Evolutionary conservation across 1,140 invertebrate genomes (phyloP).

Genomic region (Achatina immaculata): DNA sequence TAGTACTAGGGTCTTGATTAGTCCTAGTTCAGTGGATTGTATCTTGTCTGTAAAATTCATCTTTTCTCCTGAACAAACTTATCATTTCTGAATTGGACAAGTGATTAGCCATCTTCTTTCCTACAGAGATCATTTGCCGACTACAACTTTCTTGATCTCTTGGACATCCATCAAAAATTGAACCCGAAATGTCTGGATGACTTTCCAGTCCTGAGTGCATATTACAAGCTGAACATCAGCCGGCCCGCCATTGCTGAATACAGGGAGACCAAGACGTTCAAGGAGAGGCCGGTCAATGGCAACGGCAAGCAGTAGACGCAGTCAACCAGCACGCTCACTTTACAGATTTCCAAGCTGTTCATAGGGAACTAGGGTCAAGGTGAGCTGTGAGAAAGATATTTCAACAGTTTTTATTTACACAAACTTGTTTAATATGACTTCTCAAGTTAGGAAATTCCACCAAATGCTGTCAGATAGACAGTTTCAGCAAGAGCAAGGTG

Average conservation of each 20-base stretch:
- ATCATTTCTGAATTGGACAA: background rate
- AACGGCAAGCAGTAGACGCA: conserved; percentile 68
- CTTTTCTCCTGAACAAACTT: background rate
- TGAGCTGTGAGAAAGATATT: background rate
- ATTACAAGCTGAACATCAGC: conserved; percentile 54
- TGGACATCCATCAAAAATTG: conserved; percentile 71
- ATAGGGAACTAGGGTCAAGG: background rate
- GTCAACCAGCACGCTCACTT: too few relatives aligned
- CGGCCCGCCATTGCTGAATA: conserved; percentile 55
- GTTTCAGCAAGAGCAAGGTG: too few relatives aligned
- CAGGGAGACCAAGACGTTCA: conserved; percentile 54
- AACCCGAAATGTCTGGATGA: conserved; percentile 67
- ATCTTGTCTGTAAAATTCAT: background rate
- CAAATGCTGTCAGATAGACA: too few relatives aligned
- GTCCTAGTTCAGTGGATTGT: too few relatives aligned
- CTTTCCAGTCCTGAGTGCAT: conserved; percentile 70
- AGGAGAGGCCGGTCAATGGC: conserved; percentile 59
- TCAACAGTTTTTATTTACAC: background rate
- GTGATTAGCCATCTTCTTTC: background rate
- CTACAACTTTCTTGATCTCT: conserved; percentile 73
- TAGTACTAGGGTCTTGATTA: too few relatives aligned
- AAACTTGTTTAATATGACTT: too few relatives aligned
- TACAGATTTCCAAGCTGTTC: too few relatives aligned
- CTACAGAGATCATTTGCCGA: conserved; percentile 72
- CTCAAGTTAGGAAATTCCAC: too few relatives aligned